Evolutionary conservation across 2,113 vertebrate genomes (phyloP).

Genomic region (Spheniscus mendiculus): DNA sequence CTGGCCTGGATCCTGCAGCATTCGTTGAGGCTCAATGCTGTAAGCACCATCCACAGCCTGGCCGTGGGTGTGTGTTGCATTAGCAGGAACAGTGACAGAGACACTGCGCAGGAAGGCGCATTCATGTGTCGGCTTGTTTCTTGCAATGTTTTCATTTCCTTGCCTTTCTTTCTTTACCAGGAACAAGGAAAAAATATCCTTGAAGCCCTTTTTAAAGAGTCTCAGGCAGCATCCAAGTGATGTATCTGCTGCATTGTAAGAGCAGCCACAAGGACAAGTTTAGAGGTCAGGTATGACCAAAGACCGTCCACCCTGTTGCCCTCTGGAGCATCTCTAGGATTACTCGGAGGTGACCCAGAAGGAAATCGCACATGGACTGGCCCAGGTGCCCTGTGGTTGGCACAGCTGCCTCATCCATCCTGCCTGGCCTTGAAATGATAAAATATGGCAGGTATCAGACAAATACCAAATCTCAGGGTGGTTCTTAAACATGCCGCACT

Average conservation of each 20-base stretch:
- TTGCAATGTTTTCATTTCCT: neutral
- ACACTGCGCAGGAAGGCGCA: neutral
- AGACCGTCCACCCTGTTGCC: neutral
- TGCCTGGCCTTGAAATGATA: neutral
- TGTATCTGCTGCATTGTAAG: neutral
- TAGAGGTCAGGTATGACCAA: neutral
- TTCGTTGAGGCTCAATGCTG: neutral
- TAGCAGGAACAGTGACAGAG: neutral
- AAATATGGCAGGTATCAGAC: neutral
- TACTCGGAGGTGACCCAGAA: neutral
- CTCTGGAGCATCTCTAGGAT: neutral
- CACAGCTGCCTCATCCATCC: neutral
- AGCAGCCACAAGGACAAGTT: neutral
- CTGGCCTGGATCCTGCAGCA: constrained; percentile 51
- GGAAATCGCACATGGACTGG: neutral
- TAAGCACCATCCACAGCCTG: constrained; percentile 3
- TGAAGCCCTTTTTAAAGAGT: neutral
- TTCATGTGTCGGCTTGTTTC: neutral
- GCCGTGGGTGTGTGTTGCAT: neutral
- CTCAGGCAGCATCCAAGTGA: neutral
- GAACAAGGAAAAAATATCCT: neutral
- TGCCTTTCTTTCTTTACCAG: neutral
- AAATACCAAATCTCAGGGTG: neutral
- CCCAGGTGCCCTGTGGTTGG: neutral
- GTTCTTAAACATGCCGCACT: neutral